Evolutionary conservation across 2,797 vertebrate species (phyloP), one percentile per base, ranked within the genome.

Genomic region (Huso huso): DNA sequence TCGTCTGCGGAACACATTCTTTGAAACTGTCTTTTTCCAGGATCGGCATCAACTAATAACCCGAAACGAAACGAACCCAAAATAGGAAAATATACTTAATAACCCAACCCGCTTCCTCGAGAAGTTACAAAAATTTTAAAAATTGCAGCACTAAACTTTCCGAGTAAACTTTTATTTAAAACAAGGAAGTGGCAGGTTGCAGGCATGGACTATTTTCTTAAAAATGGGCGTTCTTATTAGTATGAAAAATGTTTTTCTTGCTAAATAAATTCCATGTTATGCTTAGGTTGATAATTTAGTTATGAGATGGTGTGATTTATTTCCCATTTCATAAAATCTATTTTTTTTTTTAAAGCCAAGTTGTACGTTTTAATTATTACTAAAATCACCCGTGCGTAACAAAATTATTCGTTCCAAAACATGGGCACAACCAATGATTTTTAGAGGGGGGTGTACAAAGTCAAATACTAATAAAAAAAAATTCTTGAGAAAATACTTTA

Each of bases 1-100:
- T 84, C 86, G 64, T 80, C 84, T 65, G 75, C 77, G 69, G 90
- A 89, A 69, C 86, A 84, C 96, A 96, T 96, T 84, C 82, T 81
- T 78, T 37, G 2, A 37, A 37, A 37, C 23, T 2, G 23, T 37
- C 76, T 67, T 18, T 50, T 15, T 13, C 10, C 53, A 59, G 10
- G 55, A 51, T 10, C 51, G 18, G 68, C 69, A 65, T 23, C 58
- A 67, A 65, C 63, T 50, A 57, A 13, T 51, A 48, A 2, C 23
- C 23, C 23, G 23, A 7, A 18, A 51, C 23, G 49, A n/a, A 64
- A 11, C 12, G 18, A 15, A 12, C 57, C 11, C 10, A 51, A 62
- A 62, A 57, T n/a, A 49, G 55, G 58, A 49, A 61, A 61, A 66
- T 63, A 51, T 12, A 7, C 49, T 61, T 61, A 49, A 59, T 51